Evolutionary conservation across 23 tunicate species (phyloP).

Genomic region (Diplosoma virens): DNA sequence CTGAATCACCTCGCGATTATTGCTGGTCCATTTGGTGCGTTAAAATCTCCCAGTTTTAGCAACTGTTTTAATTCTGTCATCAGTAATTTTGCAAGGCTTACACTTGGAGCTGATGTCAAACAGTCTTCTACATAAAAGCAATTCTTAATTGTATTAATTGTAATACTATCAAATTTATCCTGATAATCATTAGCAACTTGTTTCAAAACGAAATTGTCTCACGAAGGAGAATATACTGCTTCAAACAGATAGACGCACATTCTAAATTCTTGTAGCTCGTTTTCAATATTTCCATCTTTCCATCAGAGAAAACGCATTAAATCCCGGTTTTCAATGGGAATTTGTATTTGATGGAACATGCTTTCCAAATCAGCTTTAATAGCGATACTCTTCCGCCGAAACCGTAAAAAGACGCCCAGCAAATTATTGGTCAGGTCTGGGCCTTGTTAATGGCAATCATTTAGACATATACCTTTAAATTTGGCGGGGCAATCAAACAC

Average conservation of each 20-base stretch:
- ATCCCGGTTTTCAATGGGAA: background rate
- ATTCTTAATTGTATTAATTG: background rate
- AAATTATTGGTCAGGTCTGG: conserved; percentile 16
- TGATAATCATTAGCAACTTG: conserved; percentile 16
- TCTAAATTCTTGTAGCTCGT: background rate
- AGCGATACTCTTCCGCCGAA: background rate
- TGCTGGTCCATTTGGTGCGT: conserved; percentile 36
- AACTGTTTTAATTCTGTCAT: conserved; percentile 8
- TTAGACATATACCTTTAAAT: conserved; percentile 26
- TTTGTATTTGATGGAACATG: conserved; percentile 4
- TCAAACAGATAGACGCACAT: conserved; percentile 35
- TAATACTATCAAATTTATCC: background rate
- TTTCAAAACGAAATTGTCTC: conserved; percentile 8
- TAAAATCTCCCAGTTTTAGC: conserved; percentile 29
- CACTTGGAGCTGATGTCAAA: conserved; percentile 13
- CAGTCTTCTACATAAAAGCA: conserved; percentile 49
- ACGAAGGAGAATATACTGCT: background rate
- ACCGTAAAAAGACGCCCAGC: conserved; percentile 11
- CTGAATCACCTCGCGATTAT: conserved; percentile 27
- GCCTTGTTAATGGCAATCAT: conserved; percentile 6
- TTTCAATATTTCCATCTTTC: background rate
- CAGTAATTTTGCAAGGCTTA: conserved; percentile 16
- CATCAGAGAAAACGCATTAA: conserved; percentile 14
- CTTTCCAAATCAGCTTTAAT: background rate
- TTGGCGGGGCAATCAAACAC: conserved; percentile 51